These are phyloP conservation scores for Microctonus hyperodae DNA, from an alignment of 2,888 invertebrate genomes.

Conservation along the genomic window DNA sequence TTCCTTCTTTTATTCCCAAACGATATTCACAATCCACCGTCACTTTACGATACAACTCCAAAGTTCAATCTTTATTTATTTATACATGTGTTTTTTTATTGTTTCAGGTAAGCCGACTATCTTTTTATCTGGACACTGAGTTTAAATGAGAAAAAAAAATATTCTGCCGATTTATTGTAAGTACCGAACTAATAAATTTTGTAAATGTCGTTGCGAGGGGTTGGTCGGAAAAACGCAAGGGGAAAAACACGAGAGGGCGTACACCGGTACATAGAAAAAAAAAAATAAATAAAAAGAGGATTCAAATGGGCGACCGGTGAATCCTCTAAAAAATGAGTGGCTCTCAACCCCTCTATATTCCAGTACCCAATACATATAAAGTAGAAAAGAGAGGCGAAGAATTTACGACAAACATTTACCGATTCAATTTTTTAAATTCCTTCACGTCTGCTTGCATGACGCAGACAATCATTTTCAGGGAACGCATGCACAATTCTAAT, in stretches of 20 bases:
- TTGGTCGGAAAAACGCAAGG: slow-evolving; percentile 2
- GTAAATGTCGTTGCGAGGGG: slow-evolving; percentile 13
- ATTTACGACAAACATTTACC: slow-evolving; percentile 5
- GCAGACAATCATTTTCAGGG: background rate
- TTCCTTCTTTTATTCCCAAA: background rate
- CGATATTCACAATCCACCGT: background rate
- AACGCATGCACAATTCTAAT: background rate
- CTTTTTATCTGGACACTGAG: slow-evolving; percentile 16
- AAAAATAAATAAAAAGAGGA: slow-evolving; percentile 6
- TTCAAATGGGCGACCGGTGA: slow-evolving; percentile 5
- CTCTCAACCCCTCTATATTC: background rate
- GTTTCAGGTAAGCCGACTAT: slow-evolving; percentile 41
- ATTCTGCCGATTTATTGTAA: slow-evolving; percentile 31
- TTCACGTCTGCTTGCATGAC: background rate
- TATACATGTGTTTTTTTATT: slow-evolving; percentile 25
- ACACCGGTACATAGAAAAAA: background rate
- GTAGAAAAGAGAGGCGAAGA: background rate
- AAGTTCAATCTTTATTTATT: background rate
- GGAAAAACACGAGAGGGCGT: background rate
- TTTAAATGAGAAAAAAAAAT: background rate
- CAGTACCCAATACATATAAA: background rate
- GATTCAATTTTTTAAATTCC: slow-evolving; percentile 4
- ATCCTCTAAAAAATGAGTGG: slow-evolving; percentile 24
- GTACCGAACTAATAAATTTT: slow-evolving; percentile 35
- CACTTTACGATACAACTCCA: background rate